These are phyloP conservation scores for Pentalonia nigronervosa DNA, from an alignment of 1,140 invertebrate species.

Conservation along the genomic window DNA sequence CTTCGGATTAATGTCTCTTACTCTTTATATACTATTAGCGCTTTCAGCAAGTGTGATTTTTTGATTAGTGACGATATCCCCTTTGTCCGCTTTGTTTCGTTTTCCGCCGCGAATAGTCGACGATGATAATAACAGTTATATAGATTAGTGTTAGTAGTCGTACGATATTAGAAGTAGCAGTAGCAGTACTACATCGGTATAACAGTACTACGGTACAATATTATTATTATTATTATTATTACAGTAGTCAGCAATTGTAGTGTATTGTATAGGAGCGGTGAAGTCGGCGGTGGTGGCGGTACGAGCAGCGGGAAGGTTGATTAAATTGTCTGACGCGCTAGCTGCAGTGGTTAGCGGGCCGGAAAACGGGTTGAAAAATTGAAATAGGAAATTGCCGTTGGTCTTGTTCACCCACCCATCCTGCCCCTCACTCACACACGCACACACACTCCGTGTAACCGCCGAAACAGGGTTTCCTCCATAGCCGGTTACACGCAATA, in stretches of 20 bases:
- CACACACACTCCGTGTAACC: neutral
- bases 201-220: neutral
- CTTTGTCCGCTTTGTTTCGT: neutral
- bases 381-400: conserved; percentile 46
- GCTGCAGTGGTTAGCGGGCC: conserved; percentile 31
- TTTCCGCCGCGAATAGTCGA: neutral
- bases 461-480: neutral
- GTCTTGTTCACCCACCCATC: neutral
- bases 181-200: neutral
- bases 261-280: neutral
- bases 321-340: conserved; percentile 42
- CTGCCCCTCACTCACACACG: too few species aligned
- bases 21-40: too few species aligned
- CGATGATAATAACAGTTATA: neutral
- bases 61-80: neutral
- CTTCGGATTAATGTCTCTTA: neutral
- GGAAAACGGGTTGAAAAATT: conserved; percentile 50
- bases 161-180: neutral
- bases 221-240: conserved; percentile 8
- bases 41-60: neutral
- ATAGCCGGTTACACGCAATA: neutral
- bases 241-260: neutral
- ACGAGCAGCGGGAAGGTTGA: neutral
- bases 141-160: neutral
- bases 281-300: neutral